A percentile compares a stretch with the other conserved stretches of the same genome.
phyloP scores from a whole-genome alignment of 2,797 vertebrate species.

The Gallirallus australis region DNA sequence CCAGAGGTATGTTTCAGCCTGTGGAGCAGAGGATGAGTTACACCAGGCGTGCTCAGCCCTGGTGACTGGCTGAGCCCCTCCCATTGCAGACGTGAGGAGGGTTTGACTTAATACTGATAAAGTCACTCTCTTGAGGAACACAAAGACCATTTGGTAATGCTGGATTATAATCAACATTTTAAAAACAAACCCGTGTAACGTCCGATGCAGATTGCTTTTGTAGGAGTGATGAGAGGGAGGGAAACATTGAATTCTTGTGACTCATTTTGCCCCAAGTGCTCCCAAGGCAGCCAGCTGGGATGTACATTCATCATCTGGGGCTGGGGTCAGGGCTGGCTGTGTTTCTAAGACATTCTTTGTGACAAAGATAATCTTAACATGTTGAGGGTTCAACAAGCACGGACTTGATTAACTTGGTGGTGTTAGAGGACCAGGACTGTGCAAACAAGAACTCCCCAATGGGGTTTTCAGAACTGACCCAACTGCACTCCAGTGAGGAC shows the following conservation, averaged over 20 bases:
- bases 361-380: neutral
- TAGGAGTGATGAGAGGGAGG: neutral
- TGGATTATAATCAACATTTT: neutral
- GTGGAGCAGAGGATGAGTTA: neutral
- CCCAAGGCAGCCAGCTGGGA: neutral
- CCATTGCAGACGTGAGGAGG: neutral
- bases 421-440: neutral
- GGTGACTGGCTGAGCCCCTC: neutral
- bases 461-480: neutral
- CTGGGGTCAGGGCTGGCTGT: neutral
- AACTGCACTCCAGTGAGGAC: neutral
- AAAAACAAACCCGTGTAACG: neutral
- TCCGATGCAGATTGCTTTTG: neutral
- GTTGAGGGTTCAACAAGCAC: neutral
- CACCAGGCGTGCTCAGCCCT: neutral
- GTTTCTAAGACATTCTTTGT: constrained; percentile 3
- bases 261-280: neutral
- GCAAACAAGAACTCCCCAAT: neutral
- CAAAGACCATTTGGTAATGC: neutral
- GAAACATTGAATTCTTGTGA: neutral
- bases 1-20: neutral
- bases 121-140: neutral
- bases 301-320: neutral
- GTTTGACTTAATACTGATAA: neutral
- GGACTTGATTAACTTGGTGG: neutral